Base-by-base conservation (phyloP, 2,888 invertebrate species). In the Steromphala cineraria region DNA sequence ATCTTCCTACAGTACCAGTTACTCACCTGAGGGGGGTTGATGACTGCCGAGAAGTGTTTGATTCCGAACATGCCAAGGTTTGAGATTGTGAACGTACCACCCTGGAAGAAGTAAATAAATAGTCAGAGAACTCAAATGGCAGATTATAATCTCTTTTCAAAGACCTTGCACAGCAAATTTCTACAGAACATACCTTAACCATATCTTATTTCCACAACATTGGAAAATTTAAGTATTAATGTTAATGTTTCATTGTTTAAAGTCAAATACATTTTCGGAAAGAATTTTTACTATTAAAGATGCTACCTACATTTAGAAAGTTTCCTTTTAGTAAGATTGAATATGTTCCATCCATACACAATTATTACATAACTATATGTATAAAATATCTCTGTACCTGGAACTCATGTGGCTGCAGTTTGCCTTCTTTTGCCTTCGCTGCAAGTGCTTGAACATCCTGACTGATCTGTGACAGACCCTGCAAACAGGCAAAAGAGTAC, bases 51-150 rank as follows among this genome's bases (percentile, higher is more conserved):
- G 94, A 99, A 99, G 92, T 96, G 95, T 86, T 96, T 96, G 62
- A 98, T 95, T 85, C 96, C 97, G 93, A 96, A 98, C 98, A 98
- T 98, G 89, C 98, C 98, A 85, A 99, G 94, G 94, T 99, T 99
- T 17, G 98, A 98, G 0, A 99, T 95, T 19, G 97, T 97, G 87
- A 99, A 96, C 8, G 98, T 98, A 85, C 99, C 99, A 17, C 99
- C 99, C 95, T 95, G 89, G 46, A 92, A 91, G 10, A 55, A 76
- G 2, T 19, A 10, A 21, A 78, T 19, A 62, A 19, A 52, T 15
- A 21, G 2, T 36, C 36, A 36, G 36, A 36, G 36, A 36, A 4
- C 4, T 36, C 36, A 36, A 36, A 36, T 7, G 7, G 7, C 36
- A 4, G 36, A 7, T 7, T 36, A n/a, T n/a, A n/a, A n/a, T n/a